Percentiles rank a stretch among this genome's conserved stretches.
Evolutionary conservation across 2,113 vertebrate species (phyloP).

Genomic region (Nettapus auritus): DNA sequence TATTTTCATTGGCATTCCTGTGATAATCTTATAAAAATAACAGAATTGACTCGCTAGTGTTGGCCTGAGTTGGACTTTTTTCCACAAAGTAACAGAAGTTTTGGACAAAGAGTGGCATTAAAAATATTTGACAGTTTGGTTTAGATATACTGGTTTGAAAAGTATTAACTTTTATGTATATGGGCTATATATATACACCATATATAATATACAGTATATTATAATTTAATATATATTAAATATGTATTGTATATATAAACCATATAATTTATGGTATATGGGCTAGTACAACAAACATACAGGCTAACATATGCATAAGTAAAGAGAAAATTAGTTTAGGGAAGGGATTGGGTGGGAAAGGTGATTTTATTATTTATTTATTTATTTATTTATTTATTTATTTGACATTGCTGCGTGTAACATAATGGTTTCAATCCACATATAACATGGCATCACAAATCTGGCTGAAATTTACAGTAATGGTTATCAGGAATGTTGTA

Average conservation of each 20-base stretch:
- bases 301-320: not conserved
- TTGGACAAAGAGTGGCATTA: constrained; percentile 36
- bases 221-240: no score
- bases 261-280: not conserved
- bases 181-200: not conserved
- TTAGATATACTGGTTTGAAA: not conserved
- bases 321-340: not conserved
- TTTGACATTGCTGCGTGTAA: not conserved
- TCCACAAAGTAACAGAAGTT: constrained; percentile 38
- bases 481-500: not conserved
- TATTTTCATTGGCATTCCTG: constrained; percentile 77
- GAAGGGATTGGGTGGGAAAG: not conserved
- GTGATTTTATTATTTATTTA: not conserved
- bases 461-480: not conserved
- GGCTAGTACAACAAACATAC: not conserved
- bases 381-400: no score
- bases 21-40: constrained; percentile 70
- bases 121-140: not conserved
- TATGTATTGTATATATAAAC: no score
- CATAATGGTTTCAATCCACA: not conserved
- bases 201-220: no score
- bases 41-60: constrained; percentile 64
- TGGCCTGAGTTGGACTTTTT: constrained; percentile 53
- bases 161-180: not conserved
- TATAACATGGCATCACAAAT: not conserved